Conservation (phyloP, 2,888 invertebrate genomes). For the Leptopilina myrica region DNA sequence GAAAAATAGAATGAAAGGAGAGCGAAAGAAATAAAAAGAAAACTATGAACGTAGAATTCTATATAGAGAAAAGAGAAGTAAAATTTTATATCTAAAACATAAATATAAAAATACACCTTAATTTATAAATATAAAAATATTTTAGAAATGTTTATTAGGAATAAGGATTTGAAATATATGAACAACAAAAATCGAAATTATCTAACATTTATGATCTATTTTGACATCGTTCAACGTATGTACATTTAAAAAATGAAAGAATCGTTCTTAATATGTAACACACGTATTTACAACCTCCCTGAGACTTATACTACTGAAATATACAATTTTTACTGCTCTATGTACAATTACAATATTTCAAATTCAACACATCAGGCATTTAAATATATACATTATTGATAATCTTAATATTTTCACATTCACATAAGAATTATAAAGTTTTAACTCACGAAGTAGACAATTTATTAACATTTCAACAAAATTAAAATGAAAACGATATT, state of each 20-base stretch:
- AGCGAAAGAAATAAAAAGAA: not conserved
- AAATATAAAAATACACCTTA: no score
- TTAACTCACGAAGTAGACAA: no score
- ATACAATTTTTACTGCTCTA: constrained; percentile 12
- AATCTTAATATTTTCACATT: not conserved
- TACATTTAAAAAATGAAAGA: not conserved
- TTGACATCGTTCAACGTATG: constrained; percentile 23
- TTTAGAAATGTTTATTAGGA: not conserved
- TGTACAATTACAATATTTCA: constrained; percentile 1
- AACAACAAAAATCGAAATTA: not conserved
- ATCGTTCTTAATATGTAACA: not conserved
- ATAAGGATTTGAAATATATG: not conserved
- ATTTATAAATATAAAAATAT: no score
- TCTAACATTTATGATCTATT: constrained; percentile 34
- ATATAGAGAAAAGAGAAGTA: not conserved
- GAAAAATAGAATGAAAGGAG: not conserved
- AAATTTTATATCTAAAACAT: no score
- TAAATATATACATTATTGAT: not conserved
- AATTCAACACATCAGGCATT: not conserved
- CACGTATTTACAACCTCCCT: constrained; percentile 33
- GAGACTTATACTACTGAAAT: constrained; percentile 23
- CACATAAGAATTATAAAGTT: not conserved
- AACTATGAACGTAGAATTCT: not conserved
- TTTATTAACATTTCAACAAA: no score
- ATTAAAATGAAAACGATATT: no score